These are phyloP conservation scores for Philonicus albiceps DNA, from an alignment of 2,888 invertebrate genomes.

Conservation along the genomic window DNA sequence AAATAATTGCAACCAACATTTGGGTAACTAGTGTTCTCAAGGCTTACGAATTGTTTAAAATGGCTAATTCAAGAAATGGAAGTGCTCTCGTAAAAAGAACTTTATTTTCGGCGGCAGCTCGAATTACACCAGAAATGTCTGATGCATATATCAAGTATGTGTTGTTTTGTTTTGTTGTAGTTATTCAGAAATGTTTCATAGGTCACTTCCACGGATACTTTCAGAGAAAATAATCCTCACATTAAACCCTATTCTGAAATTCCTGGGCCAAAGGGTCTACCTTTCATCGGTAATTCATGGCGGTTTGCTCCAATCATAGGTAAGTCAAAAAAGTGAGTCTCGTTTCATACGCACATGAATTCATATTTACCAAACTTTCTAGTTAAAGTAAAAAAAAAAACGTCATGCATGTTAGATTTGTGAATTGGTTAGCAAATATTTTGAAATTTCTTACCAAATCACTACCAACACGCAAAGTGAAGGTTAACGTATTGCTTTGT, in stretches of 20 bases:
- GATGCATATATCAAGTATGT: not conserved
- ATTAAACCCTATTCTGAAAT: conserved; percentile 70
- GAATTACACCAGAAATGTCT: conserved; percentile 39
- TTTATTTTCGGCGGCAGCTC: conserved; percentile 56
- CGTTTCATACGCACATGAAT: not conserved
- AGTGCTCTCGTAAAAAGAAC: conserved; percentile 56
- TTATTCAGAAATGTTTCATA: not conserved
- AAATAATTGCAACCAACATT: not conserved
- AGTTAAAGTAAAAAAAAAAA: not conserved
- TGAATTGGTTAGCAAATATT: not conserved
- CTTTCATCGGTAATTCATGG: conserved; percentile 82
- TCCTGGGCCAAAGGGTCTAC: conserved; percentile 78
- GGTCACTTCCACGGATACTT: not conserved
- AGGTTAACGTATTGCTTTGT: not conserved
- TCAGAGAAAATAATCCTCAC: conserved; percentile 7
- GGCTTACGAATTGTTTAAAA: conserved; percentile 9
- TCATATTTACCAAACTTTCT: not conserved
- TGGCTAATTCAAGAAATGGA: conserved; percentile 55
- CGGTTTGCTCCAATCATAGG: conserved; percentile 76
- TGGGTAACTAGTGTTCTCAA: not conserved
- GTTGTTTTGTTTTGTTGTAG: not conserved
- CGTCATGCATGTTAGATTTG: not conserved
- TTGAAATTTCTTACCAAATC: not conserved
- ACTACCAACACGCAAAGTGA: not conserved
- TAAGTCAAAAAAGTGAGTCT: conserved; percentile 55